These are phyloP conservation scores for Blastobasis lacticolella DNA, from an alignment of 2,888 invertebrate genomes.

Conservation along the genomic window DNA sequence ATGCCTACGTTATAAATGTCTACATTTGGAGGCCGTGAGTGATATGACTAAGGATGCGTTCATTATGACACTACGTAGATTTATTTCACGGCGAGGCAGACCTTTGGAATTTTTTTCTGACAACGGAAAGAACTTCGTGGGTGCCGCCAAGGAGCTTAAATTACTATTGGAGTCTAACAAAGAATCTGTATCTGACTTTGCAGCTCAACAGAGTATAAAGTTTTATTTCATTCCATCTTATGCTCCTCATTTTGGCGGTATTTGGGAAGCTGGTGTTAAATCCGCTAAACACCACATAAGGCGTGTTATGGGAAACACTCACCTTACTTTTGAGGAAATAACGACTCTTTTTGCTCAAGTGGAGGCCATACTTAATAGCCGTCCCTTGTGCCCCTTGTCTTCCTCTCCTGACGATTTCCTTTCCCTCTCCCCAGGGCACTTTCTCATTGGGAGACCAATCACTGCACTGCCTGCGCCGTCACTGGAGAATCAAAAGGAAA, in stretches of 20 bases:
- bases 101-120: not conserved
- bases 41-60: not conserved
- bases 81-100: not conserved
- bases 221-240: conserved; percentile 1
- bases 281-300: conserved; percentile 5
- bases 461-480: conserved; percentile 1
- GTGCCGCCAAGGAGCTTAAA: not conserved
- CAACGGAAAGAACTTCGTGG: not conserved
- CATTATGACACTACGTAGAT: conserved; percentile 1
- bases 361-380: conserved; percentile 13
- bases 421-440: conserved; percentile 14
- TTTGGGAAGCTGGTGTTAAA: conserved; percentile 2
- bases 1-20: conserved; percentile 1
- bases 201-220: not conserved
- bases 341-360: conserved; percentile 11
- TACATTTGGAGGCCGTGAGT: conserved; percentile 5
- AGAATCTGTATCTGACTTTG: not conserved
- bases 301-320: conserved; percentile 10
- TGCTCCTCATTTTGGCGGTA: conserved; percentile 5
- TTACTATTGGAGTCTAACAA: not conserved
- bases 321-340: conserved; percentile 13
- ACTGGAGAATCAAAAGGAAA: not conserved
- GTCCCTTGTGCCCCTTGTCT: conserved; percentile 8
- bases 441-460: conserved; percentile 11
- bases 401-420: conserved; percentile 10